Base-by-base conservation (phyloP, 2,888 invertebrate species). In the Callyntrura guangdongensis region DNA sequence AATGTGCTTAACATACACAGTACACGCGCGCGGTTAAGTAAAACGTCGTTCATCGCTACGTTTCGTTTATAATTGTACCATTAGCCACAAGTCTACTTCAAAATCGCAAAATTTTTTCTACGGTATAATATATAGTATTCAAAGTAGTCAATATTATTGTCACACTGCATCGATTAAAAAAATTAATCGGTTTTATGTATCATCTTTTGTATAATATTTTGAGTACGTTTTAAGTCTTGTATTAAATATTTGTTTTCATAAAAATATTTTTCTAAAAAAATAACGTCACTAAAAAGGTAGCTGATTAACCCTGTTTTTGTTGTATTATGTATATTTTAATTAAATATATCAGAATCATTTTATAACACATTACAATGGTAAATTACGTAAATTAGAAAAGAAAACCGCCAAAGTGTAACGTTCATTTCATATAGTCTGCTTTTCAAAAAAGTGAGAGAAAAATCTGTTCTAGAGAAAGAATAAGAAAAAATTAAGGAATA, bases 401-500 rank as follows among this genome's bases (percentile, higher is more conserved):
- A 59, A 79, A 45, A 64, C 47, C 64, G 47, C 64, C 64, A 64
- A 47, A 64, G 6, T 36, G 36, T 36, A 36, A 36, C 12, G 36
- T 79, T 56, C 9, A 22, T 49, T 81, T 61, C 17, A 20, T n/a
- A 14, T 61, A 25, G 59, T 61, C 27, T 59, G 61, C 67, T 84
- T 77, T 53, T 14, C 25, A 77, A 61, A 36, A 74, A 84, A 83
- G 47, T 74, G 61, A 59, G 64, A 67, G 25, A 83, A 84, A 84
- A 84, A 6, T 36, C 22, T 67, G 56, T 74, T 87, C 61, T 67
- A 77, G 9, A 88, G 20, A 87, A 64, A 64, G 56, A 61, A 64
- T 77, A 77, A 67, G 59, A 86, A 69, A 77, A 27, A 86, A 61
- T 53, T 64, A 56, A 86, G 86, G 86, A 81, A 72, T 81, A 82